Conservation (phyloP, 1,140 invertebrate species). For the Eupristina koningsbergeri region DNA sequence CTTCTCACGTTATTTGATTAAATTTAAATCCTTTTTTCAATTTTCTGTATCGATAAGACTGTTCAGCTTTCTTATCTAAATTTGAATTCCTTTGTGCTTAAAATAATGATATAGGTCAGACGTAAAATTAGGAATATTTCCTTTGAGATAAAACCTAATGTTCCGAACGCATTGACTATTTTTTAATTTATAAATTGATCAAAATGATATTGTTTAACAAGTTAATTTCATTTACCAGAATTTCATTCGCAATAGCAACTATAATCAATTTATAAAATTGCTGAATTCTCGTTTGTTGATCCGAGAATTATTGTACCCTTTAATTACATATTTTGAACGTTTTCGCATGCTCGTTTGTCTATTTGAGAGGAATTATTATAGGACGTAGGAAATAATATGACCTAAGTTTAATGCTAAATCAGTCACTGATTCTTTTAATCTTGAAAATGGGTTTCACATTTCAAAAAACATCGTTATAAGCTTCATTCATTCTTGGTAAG, state of each 20-base stretch:
- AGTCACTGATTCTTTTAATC: not conserved
- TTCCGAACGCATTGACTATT: not conserved
- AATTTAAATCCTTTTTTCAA: not conserved
- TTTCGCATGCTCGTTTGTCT: too few relatives aligned
- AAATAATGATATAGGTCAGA: not conserved
- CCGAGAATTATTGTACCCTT: too few relatives aligned
- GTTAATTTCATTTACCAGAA: too few relatives aligned
- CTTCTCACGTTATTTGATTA: slow-evolving; percentile 10
- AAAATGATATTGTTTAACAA: too few relatives aligned
- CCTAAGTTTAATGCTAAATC: too few relatives aligned
- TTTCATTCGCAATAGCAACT: too few relatives aligned
- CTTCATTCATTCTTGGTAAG: not conserved
- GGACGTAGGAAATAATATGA: too few relatives aligned
- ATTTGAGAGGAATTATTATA: too few relatives aligned
- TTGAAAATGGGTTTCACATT: not conserved
- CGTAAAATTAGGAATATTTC: not conserved
- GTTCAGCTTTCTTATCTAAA: slow-evolving; percentile 6
- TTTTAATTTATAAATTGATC: not conserved
- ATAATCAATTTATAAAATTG: too few relatives aligned
- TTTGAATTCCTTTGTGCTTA: not conserved
- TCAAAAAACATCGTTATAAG: not conserved
- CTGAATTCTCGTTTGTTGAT: too few relatives aligned
- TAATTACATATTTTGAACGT: too few relatives aligned
- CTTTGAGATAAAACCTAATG: too few relatives aligned
- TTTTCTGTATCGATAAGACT: not conserved